Conservation (phyloP, 2,797 vertebrate species). For the Scolopax rusticola region DNA sequence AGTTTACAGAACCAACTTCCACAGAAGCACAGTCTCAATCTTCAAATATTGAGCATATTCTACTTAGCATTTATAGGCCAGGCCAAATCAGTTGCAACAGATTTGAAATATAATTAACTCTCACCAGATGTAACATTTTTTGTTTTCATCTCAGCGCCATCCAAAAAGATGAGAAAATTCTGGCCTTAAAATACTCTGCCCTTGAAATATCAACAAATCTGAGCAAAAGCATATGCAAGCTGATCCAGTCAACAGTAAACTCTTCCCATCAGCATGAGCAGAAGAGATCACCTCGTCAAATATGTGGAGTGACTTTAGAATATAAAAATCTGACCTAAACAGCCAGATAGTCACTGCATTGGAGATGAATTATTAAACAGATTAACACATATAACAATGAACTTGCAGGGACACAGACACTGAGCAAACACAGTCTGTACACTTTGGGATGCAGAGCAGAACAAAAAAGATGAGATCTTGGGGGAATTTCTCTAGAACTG, state of each 20-base stretch:
- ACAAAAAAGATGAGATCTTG: not conserved
- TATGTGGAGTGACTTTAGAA: not conserved
- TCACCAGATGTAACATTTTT: not conserved
- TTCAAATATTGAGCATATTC: not conserved
- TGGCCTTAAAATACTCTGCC: slow-evolving; percentile 1
- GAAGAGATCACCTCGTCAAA: not conserved
- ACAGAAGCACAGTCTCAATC: not conserved
- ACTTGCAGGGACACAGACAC: not conserved
- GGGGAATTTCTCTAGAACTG: not conserved
- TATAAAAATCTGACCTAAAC: not conserved
- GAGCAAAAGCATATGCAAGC: not conserved
- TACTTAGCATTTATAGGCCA: not conserved
- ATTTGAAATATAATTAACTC: slow-evolving; percentile 28
- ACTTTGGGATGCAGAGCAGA: not conserved
- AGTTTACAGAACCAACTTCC: not conserved
- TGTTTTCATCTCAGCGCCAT: not conserved
- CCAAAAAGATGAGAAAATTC: not conserved
- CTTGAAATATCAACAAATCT: not conserved
- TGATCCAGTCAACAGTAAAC: not conserved
- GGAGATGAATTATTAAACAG: not conserved
- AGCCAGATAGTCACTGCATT: not conserved
- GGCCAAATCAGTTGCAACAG: not conserved
- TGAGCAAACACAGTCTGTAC: not conserved
- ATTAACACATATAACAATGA: not conserved
- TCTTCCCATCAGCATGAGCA: not conserved